Conservation (phyloP, 2,797 vertebrate genomes). For the Sparidentex hasta region DNA sequence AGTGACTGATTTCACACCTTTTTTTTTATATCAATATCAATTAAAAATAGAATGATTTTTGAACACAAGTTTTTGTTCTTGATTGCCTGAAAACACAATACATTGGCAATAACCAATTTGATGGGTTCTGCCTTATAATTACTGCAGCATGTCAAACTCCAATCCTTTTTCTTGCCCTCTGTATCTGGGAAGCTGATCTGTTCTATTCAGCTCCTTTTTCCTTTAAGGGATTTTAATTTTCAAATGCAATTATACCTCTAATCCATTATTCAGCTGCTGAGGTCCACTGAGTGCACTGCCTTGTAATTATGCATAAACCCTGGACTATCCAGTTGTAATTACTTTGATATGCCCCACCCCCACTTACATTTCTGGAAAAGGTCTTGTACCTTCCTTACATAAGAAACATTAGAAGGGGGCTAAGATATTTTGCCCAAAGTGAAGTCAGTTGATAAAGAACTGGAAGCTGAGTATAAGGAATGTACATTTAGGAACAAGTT, state of each 20-base stretch:
- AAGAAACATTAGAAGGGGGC: slow-evolving; percentile 18
- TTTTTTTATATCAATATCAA: neutral
- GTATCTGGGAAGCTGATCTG: slow-evolving; percentile 58
- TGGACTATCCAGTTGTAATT: slow-evolving; percentile 80
- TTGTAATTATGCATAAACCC: slow-evolving; percentile 82
- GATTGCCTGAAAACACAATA: neutral
- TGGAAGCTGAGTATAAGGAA: neutral
- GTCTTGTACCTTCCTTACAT: slow-evolving; percentile 25
- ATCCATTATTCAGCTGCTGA: slow-evolving; percentile 83
- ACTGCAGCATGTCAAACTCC: slow-evolving; percentile 9
- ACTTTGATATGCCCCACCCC: slow-evolving; percentile 66
- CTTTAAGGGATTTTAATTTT: slow-evolving; percentile 83
- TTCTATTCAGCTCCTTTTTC: slow-evolving; percentile 51
- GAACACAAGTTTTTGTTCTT: neutral
- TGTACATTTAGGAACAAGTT: neutral
- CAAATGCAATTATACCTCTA: slow-evolving; percentile 87
- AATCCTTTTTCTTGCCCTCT: slow-evolving; percentile 20
- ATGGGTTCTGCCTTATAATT: slow-evolving; percentile 8
- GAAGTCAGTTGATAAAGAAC: neutral
- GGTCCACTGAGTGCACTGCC: slow-evolving; percentile 64
- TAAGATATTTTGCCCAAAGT: neutral
- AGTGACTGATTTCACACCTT: neutral
- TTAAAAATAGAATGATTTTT: neutral
- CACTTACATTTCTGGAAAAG: slow-evolving; percentile 30
- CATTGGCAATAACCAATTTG: neutral